Evolutionary conservation across 2,113 vertebrate species (phyloP), one percentile per base, ranked within the genome.

Genomic region (Synchiropus splendidus): DNA sequence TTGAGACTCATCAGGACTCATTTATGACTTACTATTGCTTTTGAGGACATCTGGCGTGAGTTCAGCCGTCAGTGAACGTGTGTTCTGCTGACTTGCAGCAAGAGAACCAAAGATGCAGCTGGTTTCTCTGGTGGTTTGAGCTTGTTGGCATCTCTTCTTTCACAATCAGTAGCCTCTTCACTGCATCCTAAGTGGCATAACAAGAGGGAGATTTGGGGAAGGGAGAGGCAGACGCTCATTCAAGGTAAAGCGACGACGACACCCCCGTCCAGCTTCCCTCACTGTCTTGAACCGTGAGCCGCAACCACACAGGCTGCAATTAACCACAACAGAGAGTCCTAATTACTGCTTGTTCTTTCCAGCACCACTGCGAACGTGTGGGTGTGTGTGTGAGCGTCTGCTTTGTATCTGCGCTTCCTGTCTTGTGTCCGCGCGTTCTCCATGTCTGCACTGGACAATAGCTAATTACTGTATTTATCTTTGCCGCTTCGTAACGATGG

Each of bases 321-420:
- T 78, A 79, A 79, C 36, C 64, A 75, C 75, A 75, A 74, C 78
- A 81, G 49, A 76, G 46, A 48, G 15, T 32, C 48, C 74, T 79
- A 79, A 81, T 81, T 79, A 75, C 60, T 42, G 71, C 60, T 70
- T 70, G 67, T 77, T 72, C 65, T 52, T 46, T 61, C 65, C 64
- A 56, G 39, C 17, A 56, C 46, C 61, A 63, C 43, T 63, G 32
- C 40, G 39, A 34, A 18, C 12, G 11, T 16, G 9, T 51, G 9
- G 31, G 31, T 40, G 35, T 51, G 42, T 39, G 43, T 48, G 13
- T 42, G 40, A 41, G 18, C 16, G 10, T 41, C 14, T 21, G 32
- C 21, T 27, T 27, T 39, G 30, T 14, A 31, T 41, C 15, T 17
- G 13, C 37, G 10, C 32, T 12, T 36, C 34, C n/a, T 48, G n/a